Evolutionary conservation across 2,888 invertebrate genomes (phyloP), one percentile per base, ranked within the genome.

Genomic region (Acheta domesticus): DNA sequence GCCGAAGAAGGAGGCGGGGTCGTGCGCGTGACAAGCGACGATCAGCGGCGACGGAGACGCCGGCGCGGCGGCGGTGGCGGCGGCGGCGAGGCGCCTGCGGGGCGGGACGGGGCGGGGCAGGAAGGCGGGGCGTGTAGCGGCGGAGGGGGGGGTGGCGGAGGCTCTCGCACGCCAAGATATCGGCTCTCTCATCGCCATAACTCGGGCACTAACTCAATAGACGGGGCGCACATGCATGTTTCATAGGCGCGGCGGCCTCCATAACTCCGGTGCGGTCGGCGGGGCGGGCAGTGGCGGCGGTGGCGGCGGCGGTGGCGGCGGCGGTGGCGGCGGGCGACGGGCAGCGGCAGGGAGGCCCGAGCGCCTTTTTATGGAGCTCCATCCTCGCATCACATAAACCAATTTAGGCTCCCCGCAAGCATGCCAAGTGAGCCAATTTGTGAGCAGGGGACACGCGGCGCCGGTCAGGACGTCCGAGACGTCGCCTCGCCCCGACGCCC

Each of bases 201-300:
- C 75, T 78, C 75, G 49, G 12, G 49, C n/a, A 77, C 75, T 80
- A 80, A 80, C 80, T 80, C 80, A 78, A 80, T 78, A 77, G 80
- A 74, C n/a, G 62, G 23, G 77, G 74, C 77, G 36, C 48, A 79
- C 79, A 62, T 79, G 79, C 76, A 79, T 79, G 50, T 76, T 77
- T 80, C 80, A 80, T 77, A 75, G 74, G 62, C 62, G 62, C 62
- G 16, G 62, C n/a, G 62, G 62, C 62, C 62, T 62, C 62, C 62
- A 62, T 62, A 62, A 62, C 62, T 62, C 62, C 62, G 62, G 62
- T n/a, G 62, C 62, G 62, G 62, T n/a, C 62, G 62, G 16, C 62
- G 62, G 14, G 62, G 62, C 62, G 62, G 62, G 16, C 16, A 14
- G 62, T 4, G 62, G 62, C 62, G 11, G 36, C 36, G 36, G 36